These are phyloP conservation scores for Carcinoscorpius rotundicauda DNA, from an alignment of 1,140 invertebrate species.

Conservation along the genomic window DNA sequence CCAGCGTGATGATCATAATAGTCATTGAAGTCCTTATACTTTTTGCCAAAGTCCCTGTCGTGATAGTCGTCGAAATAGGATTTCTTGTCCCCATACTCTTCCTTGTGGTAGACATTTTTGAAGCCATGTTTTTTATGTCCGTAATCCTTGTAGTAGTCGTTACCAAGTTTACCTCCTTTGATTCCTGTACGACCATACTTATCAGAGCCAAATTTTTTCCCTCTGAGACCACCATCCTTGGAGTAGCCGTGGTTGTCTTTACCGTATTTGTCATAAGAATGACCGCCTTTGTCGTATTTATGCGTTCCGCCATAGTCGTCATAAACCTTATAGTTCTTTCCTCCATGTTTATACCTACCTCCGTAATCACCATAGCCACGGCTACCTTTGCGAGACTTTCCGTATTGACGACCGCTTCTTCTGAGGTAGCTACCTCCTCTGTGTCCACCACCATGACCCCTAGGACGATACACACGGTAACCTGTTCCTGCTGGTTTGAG, in stretches of 20 bases:
- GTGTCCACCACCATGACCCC: no score
- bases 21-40: slow-evolving; percentile 12
- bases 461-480: no score
- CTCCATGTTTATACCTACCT: not conserved
- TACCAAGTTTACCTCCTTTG: slow-evolving; percentile 8
- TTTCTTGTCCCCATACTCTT: slow-evolving; percentile 22
- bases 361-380: not conserved
- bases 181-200: slow-evolving; percentile 8
- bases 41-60: slow-evolving; percentile 18
- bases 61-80: slow-evolving; percentile 19
- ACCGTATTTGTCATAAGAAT: slow-evolving; percentile 1
- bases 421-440: no score
- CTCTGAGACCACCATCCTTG: not conserved
- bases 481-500: no score
- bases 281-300: not conserved
- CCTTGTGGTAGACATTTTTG: slow-evolving; percentile 21
- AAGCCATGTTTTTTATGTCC: slow-evolving; percentile 13
- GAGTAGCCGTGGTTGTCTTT: slow-evolving; percentile 1
- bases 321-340: not conserved
- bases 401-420: no score
- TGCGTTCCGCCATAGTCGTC: not conserved
- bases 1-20: slow-evolving; percentile 5
- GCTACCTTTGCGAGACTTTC: no score
- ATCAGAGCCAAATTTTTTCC: slow-evolving; percentile 4
- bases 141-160: slow-evolving; percentile 3